Evolutionary conservation across 2,888 invertebrate species (phyloP).

Genomic region (Nudaria mundana): DNA sequence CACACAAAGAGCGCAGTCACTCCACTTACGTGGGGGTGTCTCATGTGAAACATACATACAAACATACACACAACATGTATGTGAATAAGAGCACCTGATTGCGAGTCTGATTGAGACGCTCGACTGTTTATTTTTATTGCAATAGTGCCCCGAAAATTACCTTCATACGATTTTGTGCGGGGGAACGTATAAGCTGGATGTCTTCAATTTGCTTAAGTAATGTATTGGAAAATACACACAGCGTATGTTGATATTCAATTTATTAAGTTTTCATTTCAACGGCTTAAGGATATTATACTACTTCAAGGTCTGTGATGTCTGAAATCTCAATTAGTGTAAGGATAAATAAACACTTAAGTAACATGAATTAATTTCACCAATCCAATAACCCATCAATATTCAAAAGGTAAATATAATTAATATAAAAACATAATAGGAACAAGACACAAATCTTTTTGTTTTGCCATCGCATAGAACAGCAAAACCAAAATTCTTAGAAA

Average conservation of each 20-base stretch:
- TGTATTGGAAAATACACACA: constrained; percentile 29
- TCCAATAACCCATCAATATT: too few species aligned
- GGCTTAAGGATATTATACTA: constrained; percentile 3
- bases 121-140: constrained; percentile 61
- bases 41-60: constrained; percentile 12
- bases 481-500: too few species aligned
- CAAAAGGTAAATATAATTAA: too few species aligned
- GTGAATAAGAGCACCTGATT: constrained; percentile 75
- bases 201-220: constrained; percentile 38
- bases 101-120: constrained; percentile 60
- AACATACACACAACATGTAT: constrained; percentile 32
- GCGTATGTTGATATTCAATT: constrained; percentile 19
- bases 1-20: constrained; percentile 46
- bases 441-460: too few species aligned
- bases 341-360: too few species aligned
- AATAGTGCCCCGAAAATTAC: constrained; percentile 46
- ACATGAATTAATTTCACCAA: too few species aligned
- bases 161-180: constrained; percentile 33
- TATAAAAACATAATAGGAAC: too few species aligned
- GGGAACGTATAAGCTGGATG: constrained; percentile 29
- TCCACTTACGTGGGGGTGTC: constrained; percentile 32
- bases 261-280: constrained; percentile 25
- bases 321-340: too few species aligned
- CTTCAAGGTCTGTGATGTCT: too few species aligned
- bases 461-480: too few species aligned